Percentiles rank a stretch among this genome's conserved stretches.
Evolutionary conservation across 53 echinoderm and acorn worm species (phyloP).

Genomic region (Holothuria scabra): DNA sequence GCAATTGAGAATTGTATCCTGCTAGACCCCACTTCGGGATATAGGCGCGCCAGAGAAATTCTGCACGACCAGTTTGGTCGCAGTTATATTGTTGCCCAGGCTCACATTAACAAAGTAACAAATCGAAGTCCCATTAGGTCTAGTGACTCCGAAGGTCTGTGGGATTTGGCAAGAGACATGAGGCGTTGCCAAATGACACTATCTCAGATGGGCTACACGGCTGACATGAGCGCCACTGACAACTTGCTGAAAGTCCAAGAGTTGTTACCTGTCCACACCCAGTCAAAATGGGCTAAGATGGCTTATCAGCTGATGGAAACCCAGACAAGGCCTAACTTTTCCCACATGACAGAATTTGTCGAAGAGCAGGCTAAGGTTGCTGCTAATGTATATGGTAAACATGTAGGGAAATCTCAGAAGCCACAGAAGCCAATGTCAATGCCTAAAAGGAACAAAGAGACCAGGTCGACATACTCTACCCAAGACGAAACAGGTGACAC

Average conservation of each 20-base stretch:
- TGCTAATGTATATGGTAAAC: slow-evolving; percentile 56
- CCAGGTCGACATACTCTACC: background rate
- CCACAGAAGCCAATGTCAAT: background rate
- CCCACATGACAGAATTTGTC: slow-evolving; percentile 61
- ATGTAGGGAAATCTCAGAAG: slow-evolving; percentile 47
- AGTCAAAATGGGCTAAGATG: slow-evolving; percentile 57
- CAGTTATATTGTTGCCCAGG: slow-evolving; percentile 62
- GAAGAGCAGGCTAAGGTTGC: no score
- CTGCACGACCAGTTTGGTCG: slow-evolving; percentile 74
- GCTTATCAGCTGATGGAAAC: slow-evolving; percentile 67
- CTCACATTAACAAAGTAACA: slow-evolving; percentile 48
- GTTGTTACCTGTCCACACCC: slow-evolving; percentile 59
- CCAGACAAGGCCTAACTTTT: slow-evolving; percentile 57
- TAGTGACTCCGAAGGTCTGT: slow-evolving; percentile 46
- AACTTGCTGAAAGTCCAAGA: no score
- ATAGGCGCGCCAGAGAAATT: slow-evolving; percentile 45
- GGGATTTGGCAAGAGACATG: slow-evolving; percentile 75
- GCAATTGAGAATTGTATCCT: slow-evolving; percentile 66
- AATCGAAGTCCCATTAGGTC: slow-evolving; percentile 51
- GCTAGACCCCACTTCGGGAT: slow-evolving; percentile 53
- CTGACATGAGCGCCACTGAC: slow-evolving; percentile 71
- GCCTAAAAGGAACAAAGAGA: background rate
- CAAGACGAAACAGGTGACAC: background rate
- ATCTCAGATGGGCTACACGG: slow-evolving; percentile 68
- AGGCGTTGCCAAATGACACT: slow-evolving; percentile 71